Base-by-base conservation (phyloP, 2,113 vertebrate species). In the Periophthalmodon schlosseri region DNA sequence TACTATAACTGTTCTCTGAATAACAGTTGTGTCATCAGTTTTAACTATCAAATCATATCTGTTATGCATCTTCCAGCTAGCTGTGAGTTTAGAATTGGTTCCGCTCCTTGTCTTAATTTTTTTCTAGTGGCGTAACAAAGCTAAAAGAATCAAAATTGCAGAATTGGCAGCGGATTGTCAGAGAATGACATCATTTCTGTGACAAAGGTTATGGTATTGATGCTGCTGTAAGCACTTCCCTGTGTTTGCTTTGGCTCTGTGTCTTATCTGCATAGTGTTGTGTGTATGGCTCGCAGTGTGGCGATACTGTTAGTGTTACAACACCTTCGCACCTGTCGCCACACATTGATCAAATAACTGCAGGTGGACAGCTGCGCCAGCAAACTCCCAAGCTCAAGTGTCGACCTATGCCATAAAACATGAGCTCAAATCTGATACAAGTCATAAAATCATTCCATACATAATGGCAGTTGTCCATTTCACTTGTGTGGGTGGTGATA, bases 351-450 rank as follows among this genome's bases (percentile, higher is more conserved):
- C 69, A 79, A 69, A 80, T 78, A 74, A 69, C 69, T 68, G 72
- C 73, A 85, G 81, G 85, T 85, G 74, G 87, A 79, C 85, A 87
- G 90, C 87, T 87, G 83, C 78, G 47, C 2, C 8, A 21, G 33
- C 52, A 47, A 39, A 60, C 70, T 57, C 58, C 57, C 57, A 16
- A 10, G 6, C 36, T 73, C 36, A 70, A 50, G 39, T 72, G 50
- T 73, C 67, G 68, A 77, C n/a, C 8, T 5, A 4, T 5, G 18
- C 66, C 82, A 61, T 58, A 74, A 78, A 86, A 83, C 68, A 78
- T n/a, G 50, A 76, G 64, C 63, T n/a, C 16, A 12, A 21, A 65
- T 65, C 34, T 44, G 34, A 39, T 80, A 72, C 72, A 64, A 75
- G 50, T 15, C 20, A n/a, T 11, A 46, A 15, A 65, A 63, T 18